These are phyloP conservation scores for Indicator indicator DNA, from an alignment of 2,113 vertebrate species.

Conservation along the genomic window DNA sequence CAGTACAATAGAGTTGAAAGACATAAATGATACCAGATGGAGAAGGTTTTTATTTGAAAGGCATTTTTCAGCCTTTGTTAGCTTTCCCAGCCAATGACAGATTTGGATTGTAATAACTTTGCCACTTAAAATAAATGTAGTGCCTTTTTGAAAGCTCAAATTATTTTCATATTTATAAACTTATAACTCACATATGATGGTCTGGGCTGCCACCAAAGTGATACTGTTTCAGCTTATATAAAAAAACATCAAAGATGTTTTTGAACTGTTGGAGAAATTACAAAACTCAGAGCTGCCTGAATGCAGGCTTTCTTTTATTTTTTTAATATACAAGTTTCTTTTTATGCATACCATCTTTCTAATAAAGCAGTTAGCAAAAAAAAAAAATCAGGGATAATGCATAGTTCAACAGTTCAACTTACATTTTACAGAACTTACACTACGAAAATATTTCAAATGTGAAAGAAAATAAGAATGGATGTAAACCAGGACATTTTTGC, in stretches of 20 bases:
- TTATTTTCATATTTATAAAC: constrained; percentile 67
- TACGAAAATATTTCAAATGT: neutral
- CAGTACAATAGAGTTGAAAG: constrained; percentile 13
- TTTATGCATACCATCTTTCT: constrained; percentile 41
- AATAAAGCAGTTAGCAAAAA: neutral
- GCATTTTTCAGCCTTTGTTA: constrained; percentile 52
- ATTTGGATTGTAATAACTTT: constrained; percentile 39
- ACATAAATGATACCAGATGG: constrained; percentile 46
- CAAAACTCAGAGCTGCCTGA: constrained; percentile 40
- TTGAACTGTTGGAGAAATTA: constrained; percentile 64
- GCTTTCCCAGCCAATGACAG: constrained; percentile 40
- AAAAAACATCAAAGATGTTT: constrained; percentile 70
- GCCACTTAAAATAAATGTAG: constrained; percentile 47
- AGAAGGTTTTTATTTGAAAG: constrained; percentile 6
- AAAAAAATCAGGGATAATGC: neutral
- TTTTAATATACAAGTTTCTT: constrained; percentile 6
- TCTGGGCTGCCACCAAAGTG: constrained; percentile 24
- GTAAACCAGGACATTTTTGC: neutral
- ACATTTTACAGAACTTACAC: neutral
- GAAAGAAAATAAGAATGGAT: neutral
- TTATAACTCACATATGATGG: constrained; percentile 55
- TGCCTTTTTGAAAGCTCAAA: constrained; percentile 49
- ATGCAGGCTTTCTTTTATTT: neutral
- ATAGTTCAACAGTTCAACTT: constrained; percentile 53
- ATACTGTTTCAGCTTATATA: constrained; percentile 60